Percentiles rank a stretch among this genome's conserved stretches.
Conservation (phyloP, 2,113 vertebrate species). For the Blennius ocellaris region DNA sequence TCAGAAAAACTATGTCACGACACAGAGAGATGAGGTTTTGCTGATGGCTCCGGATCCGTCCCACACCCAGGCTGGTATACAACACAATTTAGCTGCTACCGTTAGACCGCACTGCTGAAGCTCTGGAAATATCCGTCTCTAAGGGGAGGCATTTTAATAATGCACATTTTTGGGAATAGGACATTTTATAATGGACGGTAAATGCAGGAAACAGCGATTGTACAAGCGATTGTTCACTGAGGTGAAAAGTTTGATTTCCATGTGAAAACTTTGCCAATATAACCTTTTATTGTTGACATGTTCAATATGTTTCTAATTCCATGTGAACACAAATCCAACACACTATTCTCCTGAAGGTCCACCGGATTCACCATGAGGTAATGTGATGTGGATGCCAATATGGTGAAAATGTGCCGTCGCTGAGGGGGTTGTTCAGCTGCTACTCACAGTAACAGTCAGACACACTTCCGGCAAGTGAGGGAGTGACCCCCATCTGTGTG, state of each 20-base stretch:
- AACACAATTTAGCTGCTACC: conserved; percentile 10
- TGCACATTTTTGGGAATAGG: background rate
- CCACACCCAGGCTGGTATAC: conserved; percentile 21
- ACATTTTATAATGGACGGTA: background rate
- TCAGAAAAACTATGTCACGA: conserved; percentile 61
- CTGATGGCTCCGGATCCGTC: conserved; percentile 47
- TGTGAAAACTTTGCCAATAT: background rate
- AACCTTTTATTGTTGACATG: background rate
- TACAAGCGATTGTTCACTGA: too few relatives aligned
- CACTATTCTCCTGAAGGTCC: too few relatives aligned
- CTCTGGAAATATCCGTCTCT: conserved; percentile 13
- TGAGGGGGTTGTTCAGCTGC: conserved; percentile 35
- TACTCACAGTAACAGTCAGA: conserved; percentile 13
- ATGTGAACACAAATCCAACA: conserved; percentile 21
- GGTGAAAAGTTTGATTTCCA: too few relatives aligned
- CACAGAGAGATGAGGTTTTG: conserved; percentile 49
- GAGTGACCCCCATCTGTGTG: conserved; percentile 44
- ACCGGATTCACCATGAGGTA: background rate
- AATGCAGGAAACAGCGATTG: background rate
- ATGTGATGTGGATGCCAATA: conserved; percentile 15
- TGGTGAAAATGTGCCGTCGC: conserved; percentile 35
- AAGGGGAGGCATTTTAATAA: background rate
- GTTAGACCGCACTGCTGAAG: conserved; percentile 34
- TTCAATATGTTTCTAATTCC: conserved; percentile 16
- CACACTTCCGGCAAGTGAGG: background rate